phyloP scores from a whole-genome alignment of 2,797 vertebrate genomes.

The Sebastes oblongus region DNA sequence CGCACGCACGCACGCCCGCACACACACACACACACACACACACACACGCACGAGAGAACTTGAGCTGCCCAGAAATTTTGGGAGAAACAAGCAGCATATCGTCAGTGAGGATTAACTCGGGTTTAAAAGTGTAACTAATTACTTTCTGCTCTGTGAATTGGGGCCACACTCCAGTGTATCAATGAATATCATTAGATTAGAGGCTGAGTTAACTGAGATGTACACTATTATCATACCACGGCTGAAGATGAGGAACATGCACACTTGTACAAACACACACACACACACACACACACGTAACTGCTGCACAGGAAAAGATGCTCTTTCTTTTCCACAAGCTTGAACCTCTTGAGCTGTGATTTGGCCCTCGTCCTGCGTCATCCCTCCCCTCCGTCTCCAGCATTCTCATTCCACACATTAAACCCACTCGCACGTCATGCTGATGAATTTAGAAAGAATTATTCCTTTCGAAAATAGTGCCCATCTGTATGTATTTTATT shows the following conservation, averaged over 20 bases:
- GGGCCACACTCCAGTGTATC: slow-evolving; percentile 53
- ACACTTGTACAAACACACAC: background rate
- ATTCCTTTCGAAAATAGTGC: background rate
- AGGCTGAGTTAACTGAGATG: slow-evolving; percentile 50
- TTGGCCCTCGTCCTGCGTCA: background rate
- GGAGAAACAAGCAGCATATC: slow-evolving; percentile 51
- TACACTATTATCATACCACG: slow-evolving; percentile 13
- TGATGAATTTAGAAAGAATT: background rate
- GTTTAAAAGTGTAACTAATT: slow-evolving; percentile 72
- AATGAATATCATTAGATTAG: slow-evolving; percentile 67
- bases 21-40: background rate
- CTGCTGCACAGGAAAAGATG: background rate
- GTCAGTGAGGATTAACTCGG: slow-evolving; percentile 57
- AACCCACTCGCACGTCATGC: background rate
- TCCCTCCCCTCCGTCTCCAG: background rate
- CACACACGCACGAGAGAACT: background rate
- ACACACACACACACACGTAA: background rate
- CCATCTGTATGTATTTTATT: background rate
- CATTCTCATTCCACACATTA: background rate
- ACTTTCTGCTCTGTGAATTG: slow-evolving; percentile 60
- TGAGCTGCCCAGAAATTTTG: slow-evolving; percentile 44
- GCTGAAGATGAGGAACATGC: slow-evolving; percentile 7
- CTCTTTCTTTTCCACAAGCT: background rate
- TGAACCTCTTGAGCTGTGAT: background rate
- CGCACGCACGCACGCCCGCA: background rate